Evolutionary conservation across 2,888 invertebrate species (phyloP).

Genomic region (Pseudococcus jackbeardsleyi): DNA sequence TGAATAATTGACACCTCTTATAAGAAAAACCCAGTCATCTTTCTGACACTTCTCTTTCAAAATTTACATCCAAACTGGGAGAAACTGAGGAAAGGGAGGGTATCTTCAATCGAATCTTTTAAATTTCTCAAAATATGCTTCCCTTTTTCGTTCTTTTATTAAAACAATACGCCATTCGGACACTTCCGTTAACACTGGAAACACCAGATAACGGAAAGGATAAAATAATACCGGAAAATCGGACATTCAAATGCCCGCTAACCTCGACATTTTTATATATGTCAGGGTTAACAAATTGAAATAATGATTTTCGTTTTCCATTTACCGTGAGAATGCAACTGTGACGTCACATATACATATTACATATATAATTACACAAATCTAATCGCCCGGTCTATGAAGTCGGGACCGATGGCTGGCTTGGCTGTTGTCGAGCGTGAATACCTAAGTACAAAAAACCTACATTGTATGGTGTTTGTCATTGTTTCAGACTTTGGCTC

Average conservation of each 20-base stretch:
- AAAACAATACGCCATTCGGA: neutral
- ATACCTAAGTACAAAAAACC: neutral
- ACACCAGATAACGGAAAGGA: constrained; percentile 19
- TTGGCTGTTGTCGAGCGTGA: neutral
- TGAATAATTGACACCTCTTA: neutral
- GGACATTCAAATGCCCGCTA: constrained; percentile 34
- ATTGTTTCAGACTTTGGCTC: constrained; percentile 80
- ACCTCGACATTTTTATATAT: constrained; percentile 51
- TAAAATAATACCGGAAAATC: constrained; percentile 46
- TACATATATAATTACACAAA: constrained; percentile 24
- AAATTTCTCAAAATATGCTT: neutral
- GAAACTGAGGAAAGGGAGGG: no score
- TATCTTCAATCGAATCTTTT: neutral
- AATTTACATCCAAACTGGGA: no score
- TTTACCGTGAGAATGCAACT: constrained; percentile 42
- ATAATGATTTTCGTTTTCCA: constrained; percentile 40
- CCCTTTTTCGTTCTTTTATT: neutral
- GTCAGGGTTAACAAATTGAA: constrained; percentile 54
- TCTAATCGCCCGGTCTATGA: neutral
- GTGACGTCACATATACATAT: constrained; percentile 13
- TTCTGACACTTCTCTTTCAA: no score
- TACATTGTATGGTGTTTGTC: constrained; percentile 63
- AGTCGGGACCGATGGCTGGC: neutral
- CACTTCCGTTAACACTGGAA: neutral
- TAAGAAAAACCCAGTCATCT: neutral